Conservation (phyloP, 2,888 invertebrate genomes). For the Thalpophila matura region DNA sequence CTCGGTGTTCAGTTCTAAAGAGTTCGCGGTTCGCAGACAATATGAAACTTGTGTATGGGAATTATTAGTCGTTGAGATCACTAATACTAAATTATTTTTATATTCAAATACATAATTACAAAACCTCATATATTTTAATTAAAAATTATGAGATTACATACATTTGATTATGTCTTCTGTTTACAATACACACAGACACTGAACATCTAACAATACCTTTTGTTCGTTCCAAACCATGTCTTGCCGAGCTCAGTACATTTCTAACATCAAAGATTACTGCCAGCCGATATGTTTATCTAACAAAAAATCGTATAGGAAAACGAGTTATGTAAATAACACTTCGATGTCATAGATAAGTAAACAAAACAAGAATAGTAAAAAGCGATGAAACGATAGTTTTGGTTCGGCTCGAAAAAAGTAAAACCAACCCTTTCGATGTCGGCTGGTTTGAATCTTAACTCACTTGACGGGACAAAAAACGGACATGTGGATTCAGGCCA, state of each 20-base stretch:
- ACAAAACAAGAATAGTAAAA: constrained; percentile 78
- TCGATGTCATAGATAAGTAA: constrained; percentile 69
- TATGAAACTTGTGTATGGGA: constrained; percentile 74
- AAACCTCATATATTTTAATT: neutral
- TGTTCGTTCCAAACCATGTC: constrained; percentile 49
- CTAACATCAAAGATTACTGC: constrained; percentile 54
- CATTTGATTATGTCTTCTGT: neutral
- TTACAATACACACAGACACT: constrained; percentile 15
- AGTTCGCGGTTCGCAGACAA: constrained; percentile 70
- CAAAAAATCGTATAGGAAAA: constrained; percentile 61
- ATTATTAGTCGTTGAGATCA: constrained; percentile 68
- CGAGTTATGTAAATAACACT: constrained; percentile 73
- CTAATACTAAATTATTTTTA: constrained; percentile 21
- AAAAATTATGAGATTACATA: neutral
- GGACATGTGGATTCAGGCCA: constrained; percentile 79
- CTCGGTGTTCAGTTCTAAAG: constrained; percentile 75
- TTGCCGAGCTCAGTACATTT: constrained; percentile 40
- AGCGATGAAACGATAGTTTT: constrained; percentile 83
- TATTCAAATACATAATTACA: neutral
- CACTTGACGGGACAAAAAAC: constrained; percentile 83
- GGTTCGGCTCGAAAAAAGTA: constrained; percentile 75
- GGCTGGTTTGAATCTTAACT: constrained; percentile 79
- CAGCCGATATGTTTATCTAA: constrained; percentile 52
- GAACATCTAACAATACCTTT: constrained; percentile 34
- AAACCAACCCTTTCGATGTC: constrained; percentile 87